These are phyloP conservation scores for Heptranchias perlo DNA, from an alignment of 2,113 vertebrate genomes.

Conservation along the genomic window DNA sequence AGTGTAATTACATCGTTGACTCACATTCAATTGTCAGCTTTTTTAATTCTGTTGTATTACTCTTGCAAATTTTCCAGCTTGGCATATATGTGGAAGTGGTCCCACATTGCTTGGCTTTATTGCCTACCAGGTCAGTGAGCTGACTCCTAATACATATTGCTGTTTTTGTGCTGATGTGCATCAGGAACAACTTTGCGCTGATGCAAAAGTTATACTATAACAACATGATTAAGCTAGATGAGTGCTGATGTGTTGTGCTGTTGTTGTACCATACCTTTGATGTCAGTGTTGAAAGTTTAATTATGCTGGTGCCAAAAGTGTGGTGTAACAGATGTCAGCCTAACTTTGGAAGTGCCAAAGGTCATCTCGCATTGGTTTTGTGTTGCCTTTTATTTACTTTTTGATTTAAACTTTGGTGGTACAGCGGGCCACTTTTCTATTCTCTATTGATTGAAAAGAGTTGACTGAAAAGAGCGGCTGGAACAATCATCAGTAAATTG, in stretches of 20 bases:
- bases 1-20: not conserved
- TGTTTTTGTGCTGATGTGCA: not conserved
- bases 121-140: not conserved
- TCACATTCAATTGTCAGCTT: not conserved
- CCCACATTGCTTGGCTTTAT: not conserved
- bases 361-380: not conserved
- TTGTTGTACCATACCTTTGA: not conserved
- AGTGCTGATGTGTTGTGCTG: not conserved
- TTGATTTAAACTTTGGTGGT: not conserved
- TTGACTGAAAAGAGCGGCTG: not conserved
- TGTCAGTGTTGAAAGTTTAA: not conserved
- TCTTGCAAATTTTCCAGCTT: not conserved
- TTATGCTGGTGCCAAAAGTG: not conserved
- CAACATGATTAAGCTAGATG: not conserved
- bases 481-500: not conserved
- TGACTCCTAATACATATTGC: not conserved
- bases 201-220: not conserved
- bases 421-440: not conserved
- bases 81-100: not conserved
- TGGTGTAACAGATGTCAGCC: not conserved
- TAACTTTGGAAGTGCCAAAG: not conserved
- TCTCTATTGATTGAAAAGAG: not conserved
- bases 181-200: not conserved
- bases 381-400: not conserved
- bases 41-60: not conserved